Conservation (phyloP, 1,140 invertebrate species). For the Drosophila virilis region DNA sequence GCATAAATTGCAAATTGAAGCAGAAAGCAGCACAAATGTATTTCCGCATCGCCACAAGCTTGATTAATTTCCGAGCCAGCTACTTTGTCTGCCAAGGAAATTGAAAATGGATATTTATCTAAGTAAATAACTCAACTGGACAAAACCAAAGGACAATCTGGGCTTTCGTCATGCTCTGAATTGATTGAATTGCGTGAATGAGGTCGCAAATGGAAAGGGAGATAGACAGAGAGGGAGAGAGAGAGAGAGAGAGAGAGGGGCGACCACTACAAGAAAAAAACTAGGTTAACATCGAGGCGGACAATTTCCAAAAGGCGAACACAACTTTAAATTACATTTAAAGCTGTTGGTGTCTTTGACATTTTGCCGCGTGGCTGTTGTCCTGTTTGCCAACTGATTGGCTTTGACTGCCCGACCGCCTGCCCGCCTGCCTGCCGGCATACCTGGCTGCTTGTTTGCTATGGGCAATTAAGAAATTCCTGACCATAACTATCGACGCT, state of each 20-base stretch:
- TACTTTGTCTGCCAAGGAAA: constrained; percentile 32
- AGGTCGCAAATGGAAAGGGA: too few relatives aligned
- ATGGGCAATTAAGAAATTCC: constrained; percentile 74
- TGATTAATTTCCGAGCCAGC: constrained; percentile 39
- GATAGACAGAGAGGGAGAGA: too few relatives aligned
- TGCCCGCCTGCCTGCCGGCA: not conserved
- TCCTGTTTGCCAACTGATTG: constrained; percentile 45
- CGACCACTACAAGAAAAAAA: not conserved
- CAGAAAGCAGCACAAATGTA: constrained; percentile 31
- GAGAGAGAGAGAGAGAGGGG: too few relatives aligned
- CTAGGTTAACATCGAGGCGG: not conserved
- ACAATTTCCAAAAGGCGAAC: constrained; percentile 8
- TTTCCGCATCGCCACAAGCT: constrained; percentile 20
- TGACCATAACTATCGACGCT: constrained; percentile 53
- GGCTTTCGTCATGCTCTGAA: constrained; percentile 10
- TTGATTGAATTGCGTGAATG: not conserved
- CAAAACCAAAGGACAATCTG: not conserved
- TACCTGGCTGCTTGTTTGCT: not conserved
- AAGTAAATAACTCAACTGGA: not conserved
- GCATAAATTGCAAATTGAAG: constrained; percentile 39
- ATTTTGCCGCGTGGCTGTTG: constrained; percentile 37
- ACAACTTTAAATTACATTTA: constrained; percentile 43
- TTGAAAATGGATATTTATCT: constrained; percentile 46
- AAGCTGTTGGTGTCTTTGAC: constrained; percentile 44
- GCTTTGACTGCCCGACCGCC: not conserved